Percentiles rank a stretch among this genome's conserved stretches.
Conservation (phyloP, 2,797 vertebrate genomes). For the Crypturellus tataupa region DNA sequence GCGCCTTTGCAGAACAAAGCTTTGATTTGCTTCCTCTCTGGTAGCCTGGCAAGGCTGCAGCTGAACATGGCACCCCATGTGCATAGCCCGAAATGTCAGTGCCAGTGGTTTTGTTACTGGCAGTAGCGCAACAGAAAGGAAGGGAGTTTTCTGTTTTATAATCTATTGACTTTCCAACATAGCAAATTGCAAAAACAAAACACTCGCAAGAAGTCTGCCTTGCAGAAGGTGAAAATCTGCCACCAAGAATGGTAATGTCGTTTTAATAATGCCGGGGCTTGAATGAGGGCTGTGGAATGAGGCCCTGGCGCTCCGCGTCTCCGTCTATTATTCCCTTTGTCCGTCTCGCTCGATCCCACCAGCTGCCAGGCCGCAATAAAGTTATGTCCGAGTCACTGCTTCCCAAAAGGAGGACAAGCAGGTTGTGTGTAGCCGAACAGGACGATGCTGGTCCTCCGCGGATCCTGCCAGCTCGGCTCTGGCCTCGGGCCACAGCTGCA, state of each 20-base stretch:
- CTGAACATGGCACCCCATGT: not conserved
- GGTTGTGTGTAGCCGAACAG: constrained; percentile 79
- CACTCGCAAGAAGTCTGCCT: constrained; percentile 20
- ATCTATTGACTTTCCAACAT: constrained; percentile 28
- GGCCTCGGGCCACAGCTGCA: constrained; percentile 72
- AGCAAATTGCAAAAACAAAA: constrained; percentile 39
- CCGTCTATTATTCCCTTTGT: constrained; percentile 76
- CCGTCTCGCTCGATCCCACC: constrained; percentile 77
- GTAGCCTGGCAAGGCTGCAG: not conserved
- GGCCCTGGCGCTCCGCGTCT: constrained; percentile 40
- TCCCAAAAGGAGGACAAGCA: constrained; percentile 83
- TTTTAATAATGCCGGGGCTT: constrained; percentile 82
- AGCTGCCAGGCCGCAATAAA: constrained; percentile 86
- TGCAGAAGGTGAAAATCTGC: constrained; percentile 54
- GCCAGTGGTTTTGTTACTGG: not conserved
- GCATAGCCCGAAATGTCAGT: not conserved
- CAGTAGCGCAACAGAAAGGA: not conserved
- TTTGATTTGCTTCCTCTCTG: not conserved
- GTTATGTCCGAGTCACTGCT: constrained; percentile 85
- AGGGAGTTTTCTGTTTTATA: not conserved
- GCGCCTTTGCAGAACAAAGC: not conserved
- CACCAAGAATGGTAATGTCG: constrained; percentile 73
- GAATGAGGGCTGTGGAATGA: constrained; percentile 75
- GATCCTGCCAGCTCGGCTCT: constrained; percentile 76
- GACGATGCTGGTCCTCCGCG: constrained; percentile 63